phyloP scores from a whole-genome alignment of 2,888 invertebrate genomes.

The Archaeoteleia sp. region DNA sequence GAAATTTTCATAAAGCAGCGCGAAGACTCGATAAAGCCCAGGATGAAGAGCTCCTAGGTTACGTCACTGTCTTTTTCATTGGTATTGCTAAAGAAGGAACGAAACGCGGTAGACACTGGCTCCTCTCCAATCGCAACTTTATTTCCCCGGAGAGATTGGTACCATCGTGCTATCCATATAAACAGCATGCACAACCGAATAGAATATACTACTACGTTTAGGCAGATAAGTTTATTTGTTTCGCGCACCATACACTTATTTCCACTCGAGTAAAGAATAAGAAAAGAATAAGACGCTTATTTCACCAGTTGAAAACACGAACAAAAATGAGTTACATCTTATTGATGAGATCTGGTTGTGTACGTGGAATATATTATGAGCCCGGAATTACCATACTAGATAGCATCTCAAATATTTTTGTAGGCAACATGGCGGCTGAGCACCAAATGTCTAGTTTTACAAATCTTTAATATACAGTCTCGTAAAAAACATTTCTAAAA shows the following conservation, averaged over 20 bases:
- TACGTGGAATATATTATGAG: no score
- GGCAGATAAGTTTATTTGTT: conserved; percentile 43
- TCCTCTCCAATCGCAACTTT: conserved; percentile 49
- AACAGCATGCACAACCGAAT: conserved; percentile 22
- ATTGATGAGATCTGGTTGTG: no score
- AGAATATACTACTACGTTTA: conserved; percentile 32
- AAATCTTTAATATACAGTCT: no score
- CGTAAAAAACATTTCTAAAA: no score
- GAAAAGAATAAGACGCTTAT: not conserved
- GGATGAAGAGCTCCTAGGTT: conserved; percentile 29
- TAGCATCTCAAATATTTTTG: no score
- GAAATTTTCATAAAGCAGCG: not conserved
- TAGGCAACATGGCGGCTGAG: no score
- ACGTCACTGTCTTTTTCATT: conserved; percentile 35
- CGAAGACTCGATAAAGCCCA: conserved; percentile 14
- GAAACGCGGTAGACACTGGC: conserved; percentile 44
- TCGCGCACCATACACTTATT: conserved; percentile 29
- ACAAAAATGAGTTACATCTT: no score
- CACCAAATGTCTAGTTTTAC: no score
- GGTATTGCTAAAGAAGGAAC: conserved; percentile 34
- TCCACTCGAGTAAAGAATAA: conserved; percentile 11
- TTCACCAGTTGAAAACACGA: no score
- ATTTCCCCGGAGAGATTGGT: conserved; percentile 48
- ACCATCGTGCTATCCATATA: conserved; percentile 28
- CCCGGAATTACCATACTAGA: no score